Conservation (phyloP, 2,797 vertebrate species). For the Hydrophis major region DNA sequence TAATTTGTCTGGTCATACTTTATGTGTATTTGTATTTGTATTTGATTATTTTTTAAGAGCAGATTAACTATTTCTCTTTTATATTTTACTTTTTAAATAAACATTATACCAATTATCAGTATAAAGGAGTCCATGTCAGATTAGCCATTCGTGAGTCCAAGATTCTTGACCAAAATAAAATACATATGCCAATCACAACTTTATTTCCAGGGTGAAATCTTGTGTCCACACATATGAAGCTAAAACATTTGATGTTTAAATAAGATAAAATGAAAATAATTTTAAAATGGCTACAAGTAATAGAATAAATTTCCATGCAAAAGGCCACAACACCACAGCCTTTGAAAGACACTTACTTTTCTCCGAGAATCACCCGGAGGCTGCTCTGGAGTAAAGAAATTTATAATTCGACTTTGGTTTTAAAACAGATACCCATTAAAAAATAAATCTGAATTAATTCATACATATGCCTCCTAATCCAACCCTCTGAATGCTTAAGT, state of each 20-base stretch:
- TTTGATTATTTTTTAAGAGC: conserved; percentile 25
- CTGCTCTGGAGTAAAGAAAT: conserved; percentile 96
- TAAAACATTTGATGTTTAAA: conserved; percentile 65
- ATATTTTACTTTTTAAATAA: neutral
- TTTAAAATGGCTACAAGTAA: conserved; percentile 63
- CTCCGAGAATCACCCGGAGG: conserved; percentile 94
- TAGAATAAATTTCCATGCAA: conserved; percentile 80
- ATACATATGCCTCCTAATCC: conserved; percentile 30
- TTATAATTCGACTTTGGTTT: conserved; percentile 68
- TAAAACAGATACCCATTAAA: conserved; percentile 63
- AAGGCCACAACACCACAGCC: conserved; percentile 75
- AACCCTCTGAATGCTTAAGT: neutral
- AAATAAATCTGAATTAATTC: conserved; percentile 46
- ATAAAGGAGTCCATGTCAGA: neutral
- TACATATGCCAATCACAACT: conserved; percentile 45
- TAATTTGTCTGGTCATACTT: conserved; percentile 18
- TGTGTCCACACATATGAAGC: conserved; percentile 60
- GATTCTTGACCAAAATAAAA: conserved; percentile 8
- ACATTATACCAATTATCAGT: neutral
- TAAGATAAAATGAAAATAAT: conserved; percentile 64
- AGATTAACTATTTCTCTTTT: conserved; percentile 12
- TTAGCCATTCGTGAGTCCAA: neutral
- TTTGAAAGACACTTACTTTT: conserved; percentile 91
- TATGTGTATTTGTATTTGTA: neutral
- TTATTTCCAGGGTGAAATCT: conserved; percentile 74